Percentiles rank a stretch among this genome's conserved stretches.
phyloP scores from a whole-genome alignment of 2,113 vertebrate species.

The Tupaia chinensis region DNA sequence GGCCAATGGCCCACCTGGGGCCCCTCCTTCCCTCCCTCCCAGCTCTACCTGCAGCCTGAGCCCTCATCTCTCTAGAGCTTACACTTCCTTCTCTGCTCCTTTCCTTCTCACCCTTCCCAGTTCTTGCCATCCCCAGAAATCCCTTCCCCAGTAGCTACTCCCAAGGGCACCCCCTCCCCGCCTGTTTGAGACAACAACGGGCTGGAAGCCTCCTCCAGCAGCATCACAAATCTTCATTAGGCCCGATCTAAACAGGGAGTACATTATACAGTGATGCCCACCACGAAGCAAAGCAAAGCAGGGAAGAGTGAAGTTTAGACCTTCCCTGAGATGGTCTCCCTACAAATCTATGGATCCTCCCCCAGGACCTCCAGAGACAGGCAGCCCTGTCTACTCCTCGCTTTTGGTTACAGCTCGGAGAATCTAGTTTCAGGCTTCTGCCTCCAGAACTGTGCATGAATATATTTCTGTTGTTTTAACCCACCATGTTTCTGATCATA shows the following conservation, averaged over 20 bases:
- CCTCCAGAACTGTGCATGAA: background rate
- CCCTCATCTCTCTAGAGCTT: background rate
- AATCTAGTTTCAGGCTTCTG: background rate
- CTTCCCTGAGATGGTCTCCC: no score
- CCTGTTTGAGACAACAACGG: background rate
- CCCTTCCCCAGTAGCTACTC: background rate
- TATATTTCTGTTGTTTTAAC: background rate
- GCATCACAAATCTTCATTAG: conserved; percentile 47
- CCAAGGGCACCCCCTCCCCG: background rate
- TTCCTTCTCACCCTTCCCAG: background rate
- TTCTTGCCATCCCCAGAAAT: background rate
- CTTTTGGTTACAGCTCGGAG: background rate
- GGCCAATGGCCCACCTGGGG: background rate
- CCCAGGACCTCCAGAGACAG: rapidly evolving
- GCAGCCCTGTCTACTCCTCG: rapidly evolving
- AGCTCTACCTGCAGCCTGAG: background rate
- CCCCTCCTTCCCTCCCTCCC: background rate
- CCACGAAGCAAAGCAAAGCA: background rate
- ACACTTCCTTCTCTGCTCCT: background rate
- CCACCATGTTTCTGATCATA: no score
- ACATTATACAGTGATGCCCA: background rate
- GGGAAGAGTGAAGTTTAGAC: no score
- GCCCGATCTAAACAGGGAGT: background rate
- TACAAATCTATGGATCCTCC: background rate
- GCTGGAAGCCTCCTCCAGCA: background rate